A percentile compares a stretch with the other conserved stretches of the same genome.
Conservation (phyloP, 1,140 invertebrate genomes). For the Bradynema listronoti region DNA sequence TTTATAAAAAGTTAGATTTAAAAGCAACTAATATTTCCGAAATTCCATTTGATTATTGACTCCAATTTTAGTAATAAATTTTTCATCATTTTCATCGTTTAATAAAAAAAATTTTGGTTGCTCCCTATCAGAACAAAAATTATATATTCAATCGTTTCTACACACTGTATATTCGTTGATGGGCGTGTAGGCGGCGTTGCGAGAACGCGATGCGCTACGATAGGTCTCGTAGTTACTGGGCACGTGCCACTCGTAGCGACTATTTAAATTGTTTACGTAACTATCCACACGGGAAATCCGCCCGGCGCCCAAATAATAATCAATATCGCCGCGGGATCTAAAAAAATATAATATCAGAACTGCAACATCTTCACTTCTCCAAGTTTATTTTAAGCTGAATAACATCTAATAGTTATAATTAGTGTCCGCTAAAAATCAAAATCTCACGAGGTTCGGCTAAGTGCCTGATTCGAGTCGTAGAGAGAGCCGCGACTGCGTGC, state of each 20-base stretch:
- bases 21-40: too few relatives aligned
- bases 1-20: too few relatives aligned
- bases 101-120: too few relatives aligned
- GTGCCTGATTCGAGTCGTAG: constrained; percentile 43
- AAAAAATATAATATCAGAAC: constrained; percentile 19
- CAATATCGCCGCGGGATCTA: constrained; percentile 54
- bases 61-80: too few relatives aligned
- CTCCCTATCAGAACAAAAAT: too few relatives aligned
- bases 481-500: constrained; percentile 51
- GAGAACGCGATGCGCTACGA: constrained; percentile 43
- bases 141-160: too few relatives aligned
- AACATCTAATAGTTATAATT: too few relatives aligned
- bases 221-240: constrained; percentile 51
- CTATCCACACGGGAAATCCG: constrained; percentile 55
- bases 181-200: constrained; percentile 43
- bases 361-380: not conserved
- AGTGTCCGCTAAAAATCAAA: constrained; percentile 1
- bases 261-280: constrained; percentile 51
- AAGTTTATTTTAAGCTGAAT: not conserved
- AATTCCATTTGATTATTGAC: too few relatives aligned
- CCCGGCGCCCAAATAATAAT: constrained; percentile 48
- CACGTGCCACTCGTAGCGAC: constrained; percentile 50
- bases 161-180: constrained; percentile 49
- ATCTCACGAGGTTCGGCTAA: constrained; percentile 47
- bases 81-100: too few relatives aligned